These are phyloP conservation scores for Harmothoe impar DNA, from an alignment of 2,888 invertebrate species.

Conservation along the genomic window DNA sequence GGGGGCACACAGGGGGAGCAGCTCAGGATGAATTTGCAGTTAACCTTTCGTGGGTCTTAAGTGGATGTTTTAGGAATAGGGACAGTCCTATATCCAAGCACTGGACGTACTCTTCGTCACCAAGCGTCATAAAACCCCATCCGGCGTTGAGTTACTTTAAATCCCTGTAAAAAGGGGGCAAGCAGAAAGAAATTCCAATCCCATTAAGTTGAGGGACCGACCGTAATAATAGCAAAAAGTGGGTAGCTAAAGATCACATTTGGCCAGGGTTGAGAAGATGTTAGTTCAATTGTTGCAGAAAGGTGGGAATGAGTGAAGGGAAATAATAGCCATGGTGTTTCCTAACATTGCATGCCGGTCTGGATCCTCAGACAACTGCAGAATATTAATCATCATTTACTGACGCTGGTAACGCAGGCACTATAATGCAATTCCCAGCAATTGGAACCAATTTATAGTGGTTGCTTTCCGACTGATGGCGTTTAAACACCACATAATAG, in stretches of 20 bases:
- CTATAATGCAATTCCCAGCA: constrained; percentile 38
- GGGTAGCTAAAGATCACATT: not conserved
- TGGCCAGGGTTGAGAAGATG: too few relatives aligned
- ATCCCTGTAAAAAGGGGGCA: not conserved
- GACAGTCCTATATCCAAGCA: not conserved
- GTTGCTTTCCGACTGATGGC: not conserved
- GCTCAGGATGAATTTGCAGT: constrained; percentile 52
- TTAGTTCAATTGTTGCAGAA: too few relatives aligned
- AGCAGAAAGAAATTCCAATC: not conserved
- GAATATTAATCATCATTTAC: constrained; percentile 38
- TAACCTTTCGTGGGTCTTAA: constrained; percentile 20
- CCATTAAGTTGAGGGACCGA: constrained; percentile 9
- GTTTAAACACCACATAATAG: constrained; percentile 40
- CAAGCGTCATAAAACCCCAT: not conserved
- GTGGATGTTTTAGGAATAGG: not conserved
- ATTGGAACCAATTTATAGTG: constrained; percentile 36
- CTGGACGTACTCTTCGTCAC: not conserved
- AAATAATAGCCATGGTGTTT: not conserved
- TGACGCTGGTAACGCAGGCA: not conserved
- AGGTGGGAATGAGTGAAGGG: too few relatives aligned
- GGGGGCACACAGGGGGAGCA: not conserved
- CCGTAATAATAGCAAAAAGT: not conserved
- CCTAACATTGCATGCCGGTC: not conserved
- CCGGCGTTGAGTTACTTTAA: not conserved
- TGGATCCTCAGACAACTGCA: constrained; percentile 13